Percentiles rank a stretch among this genome's conserved stretches.
phyloP scores from a whole-genome alignment of 1,140 invertebrate species.

The Halotydeus destructor region DNA sequence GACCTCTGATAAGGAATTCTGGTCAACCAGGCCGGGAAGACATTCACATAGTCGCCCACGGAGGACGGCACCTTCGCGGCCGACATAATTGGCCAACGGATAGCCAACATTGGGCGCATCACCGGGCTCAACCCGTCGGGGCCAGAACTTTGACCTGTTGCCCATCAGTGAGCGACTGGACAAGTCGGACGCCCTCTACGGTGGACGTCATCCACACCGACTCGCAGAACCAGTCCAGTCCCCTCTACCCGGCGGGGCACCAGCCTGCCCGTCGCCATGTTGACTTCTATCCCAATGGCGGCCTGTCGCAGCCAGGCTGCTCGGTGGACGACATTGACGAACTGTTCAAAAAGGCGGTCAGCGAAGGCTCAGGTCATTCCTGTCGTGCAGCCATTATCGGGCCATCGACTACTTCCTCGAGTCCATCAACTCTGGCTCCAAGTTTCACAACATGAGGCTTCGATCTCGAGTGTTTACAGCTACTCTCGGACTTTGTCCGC shows the following conservation, averaged over 20 bases:
- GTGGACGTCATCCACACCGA: constrained; percentile 34
- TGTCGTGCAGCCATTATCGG: constrained; percentile 58
- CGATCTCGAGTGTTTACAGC: constrained; percentile 50
- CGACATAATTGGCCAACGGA: background rate
- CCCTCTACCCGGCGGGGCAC: constrained; percentile 36
- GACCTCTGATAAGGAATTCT: too few species aligned
- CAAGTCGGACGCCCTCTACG: constrained; percentile 28
- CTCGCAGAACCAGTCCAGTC: constrained; percentile 38
- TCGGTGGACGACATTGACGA: constrained; percentile 27
- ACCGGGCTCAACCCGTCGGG: background rate
- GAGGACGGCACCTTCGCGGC: background rate
- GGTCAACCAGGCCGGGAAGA: background rate
- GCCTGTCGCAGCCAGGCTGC: constrained; percentile 62
- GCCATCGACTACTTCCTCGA: constrained; percentile 60
- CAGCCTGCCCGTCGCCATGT: constrained; percentile 49
- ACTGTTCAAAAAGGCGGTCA: too few species aligned
- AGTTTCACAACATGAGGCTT: constrained; percentile 44
- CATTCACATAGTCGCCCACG: background rate
- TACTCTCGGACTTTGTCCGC: constrained; percentile 32
- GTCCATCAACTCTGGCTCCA: constrained; percentile 40
- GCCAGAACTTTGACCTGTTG: background rate
- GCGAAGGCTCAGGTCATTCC: too few species aligned
- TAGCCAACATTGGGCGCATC: background rate
- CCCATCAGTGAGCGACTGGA: background rate
- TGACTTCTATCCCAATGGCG: constrained; percentile 76